A percentile compares a stretch with the other conserved stretches of the same genome.
These are phyloP conservation scores for Leptura quadrifasciata DNA, from an alignment of 2,888 invertebrate species.

Conservation along the genomic window DNA sequence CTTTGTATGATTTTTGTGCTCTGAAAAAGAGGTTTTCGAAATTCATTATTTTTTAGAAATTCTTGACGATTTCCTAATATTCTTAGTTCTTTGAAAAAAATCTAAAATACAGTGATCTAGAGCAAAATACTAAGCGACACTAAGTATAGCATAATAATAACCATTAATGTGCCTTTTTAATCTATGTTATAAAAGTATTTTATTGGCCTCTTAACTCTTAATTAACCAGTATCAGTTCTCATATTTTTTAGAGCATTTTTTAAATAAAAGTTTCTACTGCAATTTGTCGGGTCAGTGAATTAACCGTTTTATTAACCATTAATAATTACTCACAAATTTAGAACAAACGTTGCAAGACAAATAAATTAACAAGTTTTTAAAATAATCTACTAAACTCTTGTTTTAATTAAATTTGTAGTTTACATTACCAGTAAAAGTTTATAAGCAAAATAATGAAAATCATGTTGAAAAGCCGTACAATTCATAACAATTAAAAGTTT, in stretches of 20 bases:
- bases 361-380: constrained; percentile 28
- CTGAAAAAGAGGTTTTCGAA: too few relatives aligned
- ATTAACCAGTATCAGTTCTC: not conserved
- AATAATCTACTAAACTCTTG: constrained; percentile 15
- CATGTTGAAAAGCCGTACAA: constrained; percentile 37
- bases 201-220: too few relatives aligned
- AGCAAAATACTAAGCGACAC: too few relatives aligned
- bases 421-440: constrained; percentile 16
- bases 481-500: constrained; percentile 54
- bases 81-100: too few relatives aligned
- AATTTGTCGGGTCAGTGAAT: not conserved
- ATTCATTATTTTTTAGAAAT: too few relatives aligned
- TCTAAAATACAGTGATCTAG: too few relatives aligned
- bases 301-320: not conserved
- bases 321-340: not conserved
- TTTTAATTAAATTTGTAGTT: constrained; percentile 34
- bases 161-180: too few relatives aligned
- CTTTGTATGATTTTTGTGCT: too few relatives aligned
- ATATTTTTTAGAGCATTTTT: not conserved
- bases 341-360: constrained; percentile 1
- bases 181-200: too few relatives aligned
- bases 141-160: too few relatives aligned
- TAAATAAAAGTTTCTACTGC: not conserved
- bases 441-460: constrained; percentile 40
- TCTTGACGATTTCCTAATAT: too few relatives aligned